A percentile compares a stretch with the other conserved stretches of the same genome.
Evolutionary conservation across 2,888 invertebrate genomes (phyloP).

Genomic region (Epiblema foenella): DNA sequence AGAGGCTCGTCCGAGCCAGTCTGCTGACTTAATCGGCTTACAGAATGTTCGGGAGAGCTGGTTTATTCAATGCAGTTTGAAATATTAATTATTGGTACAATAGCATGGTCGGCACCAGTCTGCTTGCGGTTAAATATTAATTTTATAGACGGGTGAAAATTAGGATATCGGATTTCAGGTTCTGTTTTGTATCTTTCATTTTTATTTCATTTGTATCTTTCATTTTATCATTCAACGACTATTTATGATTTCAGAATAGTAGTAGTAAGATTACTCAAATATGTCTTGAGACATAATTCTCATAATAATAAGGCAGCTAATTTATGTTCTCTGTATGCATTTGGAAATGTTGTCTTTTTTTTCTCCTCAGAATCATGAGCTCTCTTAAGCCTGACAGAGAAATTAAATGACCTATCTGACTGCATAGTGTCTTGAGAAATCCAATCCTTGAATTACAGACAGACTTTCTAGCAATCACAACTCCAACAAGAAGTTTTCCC

Average conservation of each 20-base stretch:
- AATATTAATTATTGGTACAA: constrained; percentile 45
- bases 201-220: not conserved
- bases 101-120: constrained; percentile 25
- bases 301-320: too few relatives aligned
- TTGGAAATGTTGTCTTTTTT: too few relatives aligned
- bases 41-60: constrained; percentile 26
- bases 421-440: constrained; percentile 49
- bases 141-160: constrained; percentile 62
- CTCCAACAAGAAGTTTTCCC: constrained; percentile 52
- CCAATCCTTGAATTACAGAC: constrained; percentile 52
- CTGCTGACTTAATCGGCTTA: constrained; percentile 33
- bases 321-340: too few relatives aligned
- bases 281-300: too few relatives aligned
- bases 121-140: constrained; percentile 53
- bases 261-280: too few relatives aligned
- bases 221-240: too few relatives aligned
- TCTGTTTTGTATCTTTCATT: constrained; percentile 51
- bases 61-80: constrained; percentile 36
- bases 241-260: too few relatives aligned
- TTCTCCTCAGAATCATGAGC: too few relatives aligned
- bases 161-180: constrained; percentile 51
- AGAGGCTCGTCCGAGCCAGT: constrained; percentile 31
- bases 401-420: too few relatives aligned
- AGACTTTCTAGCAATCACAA: constrained; percentile 57
- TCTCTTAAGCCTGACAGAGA: too few relatives aligned